phyloP scores from a whole-genome alignment of 2,797 vertebrate genomes.

The Champsocephalus esox region DNA sequence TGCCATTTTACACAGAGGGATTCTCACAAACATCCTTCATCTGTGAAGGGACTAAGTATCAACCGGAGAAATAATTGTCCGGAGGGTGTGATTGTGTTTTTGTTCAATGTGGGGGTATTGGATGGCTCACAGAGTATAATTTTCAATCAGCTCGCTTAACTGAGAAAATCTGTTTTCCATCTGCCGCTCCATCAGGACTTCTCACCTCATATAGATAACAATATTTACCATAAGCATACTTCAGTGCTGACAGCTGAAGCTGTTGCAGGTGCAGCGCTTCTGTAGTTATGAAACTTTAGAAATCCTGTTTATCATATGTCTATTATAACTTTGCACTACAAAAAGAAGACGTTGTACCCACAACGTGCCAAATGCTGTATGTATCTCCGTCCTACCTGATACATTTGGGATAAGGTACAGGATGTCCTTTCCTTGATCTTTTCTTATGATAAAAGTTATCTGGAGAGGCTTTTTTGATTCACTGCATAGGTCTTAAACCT shows the following conservation, averaged over 20 bases:
- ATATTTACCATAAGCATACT: slow-evolving; percentile 13
- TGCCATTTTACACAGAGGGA: not conserved
- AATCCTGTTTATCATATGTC: not conserved
- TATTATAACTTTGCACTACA: not conserved
- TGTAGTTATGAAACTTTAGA: not conserved
- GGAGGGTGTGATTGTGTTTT: slow-evolving; percentile 30
- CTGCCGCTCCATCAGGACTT: slow-evolving; percentile 11
- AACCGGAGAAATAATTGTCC: slow-evolving; percentile 27
- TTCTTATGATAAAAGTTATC: slow-evolving; percentile 27
- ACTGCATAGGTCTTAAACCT: slow-evolving; percentile 33
- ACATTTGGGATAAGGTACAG: slow-evolving; percentile 3
- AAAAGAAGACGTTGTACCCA: slow-evolving; percentile 5
- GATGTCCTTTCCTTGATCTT: slow-evolving; percentile 21
- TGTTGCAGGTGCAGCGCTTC: not conserved
- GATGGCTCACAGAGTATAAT: slow-evolving; percentile 27
- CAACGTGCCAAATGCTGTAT: slow-evolving; percentile 12
- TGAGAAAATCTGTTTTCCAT: slow-evolving; percentile 37
- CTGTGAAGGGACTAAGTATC: slow-evolving; percentile 21
- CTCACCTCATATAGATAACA: slow-evolving; percentile 27
- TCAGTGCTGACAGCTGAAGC: slow-evolving; percentile 1
- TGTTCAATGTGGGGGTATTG: slow-evolving; percentile 37
- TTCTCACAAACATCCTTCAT: slow-evolving; percentile 18
- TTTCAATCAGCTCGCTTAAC: slow-evolving; percentile 28
- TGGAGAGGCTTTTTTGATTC: slow-evolving; percentile 34
- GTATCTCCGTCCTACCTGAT: not conserved